Conservation (phyloP, 2,888 invertebrate genomes). For the Antitype chi region DNA sequence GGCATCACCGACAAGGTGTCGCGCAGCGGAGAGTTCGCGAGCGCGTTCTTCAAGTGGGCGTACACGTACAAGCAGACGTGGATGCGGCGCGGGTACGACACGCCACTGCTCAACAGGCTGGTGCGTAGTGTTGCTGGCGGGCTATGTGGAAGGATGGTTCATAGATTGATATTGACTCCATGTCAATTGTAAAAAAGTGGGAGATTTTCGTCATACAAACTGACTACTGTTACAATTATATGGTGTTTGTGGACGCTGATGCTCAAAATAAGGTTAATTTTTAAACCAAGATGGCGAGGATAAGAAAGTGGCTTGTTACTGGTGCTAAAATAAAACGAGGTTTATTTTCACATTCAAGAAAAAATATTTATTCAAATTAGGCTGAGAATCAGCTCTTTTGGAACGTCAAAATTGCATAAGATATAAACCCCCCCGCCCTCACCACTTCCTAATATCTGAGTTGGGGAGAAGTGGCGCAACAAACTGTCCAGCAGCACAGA, state of each 20-base stretch:
- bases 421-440: too few species aligned
- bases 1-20: slow-evolving; percentile 98
- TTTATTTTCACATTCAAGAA: neutral
- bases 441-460: too few species aligned
- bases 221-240: neutral
- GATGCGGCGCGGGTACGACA: slow-evolving; percentile 95
- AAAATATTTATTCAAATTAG: too few species aligned
- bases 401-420: too few species aligned
- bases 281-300: neutral
- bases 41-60: slow-evolving; percentile 97
- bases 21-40: slow-evolving; percentile 94
- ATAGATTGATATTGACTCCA: neutral
- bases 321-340: neutral
- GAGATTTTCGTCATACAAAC: neutral
- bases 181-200: neutral
- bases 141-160: neutral
- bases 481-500: too few species aligned
- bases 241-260: too few species aligned
- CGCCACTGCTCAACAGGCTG: slow-evolving; percentile 92
- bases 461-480: too few species aligned
- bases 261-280: neutral
- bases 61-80: slow-evolving; percentile 98
- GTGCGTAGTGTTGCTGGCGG: slow-evolving; percentile 62
- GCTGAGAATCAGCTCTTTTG: too few species aligned
- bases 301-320: neutral